Evolutionary conservation across 2,113 vertebrate species (phyloP), one percentile per base, ranked within the genome.

Genomic region (Atlantisia rogersi): DNA sequence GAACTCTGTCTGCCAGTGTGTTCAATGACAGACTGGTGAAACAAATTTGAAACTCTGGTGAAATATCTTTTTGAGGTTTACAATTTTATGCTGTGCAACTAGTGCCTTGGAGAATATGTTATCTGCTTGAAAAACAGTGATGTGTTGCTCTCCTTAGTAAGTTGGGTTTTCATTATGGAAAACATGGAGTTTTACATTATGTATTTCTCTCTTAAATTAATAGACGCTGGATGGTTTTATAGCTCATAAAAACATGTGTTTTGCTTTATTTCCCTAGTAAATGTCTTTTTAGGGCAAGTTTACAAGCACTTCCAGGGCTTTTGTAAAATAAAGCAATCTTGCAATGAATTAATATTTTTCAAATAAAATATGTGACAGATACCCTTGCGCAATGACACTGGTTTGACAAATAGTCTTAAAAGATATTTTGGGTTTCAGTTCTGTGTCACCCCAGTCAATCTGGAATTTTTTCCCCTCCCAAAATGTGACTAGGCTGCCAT

Each of bases 141-240:
- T 42, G 7, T 65, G 14, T 63, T 89, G 37, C 46, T 92, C 46
- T 92, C 9, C 25, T 91, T 74, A 93, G 50, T 42, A 79, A 82
- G 5, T 35, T 75, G 19, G 4, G 7, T 35, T 76, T 74, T 85
- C 6, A 0, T 64, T 82, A 39, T 42, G 16, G 35, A 91, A 92
- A 90, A 42, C 25, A 32, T 17, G 25, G 52, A 48, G 22, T 91
- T 71, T 26, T 39, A n/a, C 32, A 83, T 80, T n/a, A 76, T 48
- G 15, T 68, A 70, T 73, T 82, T 94, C 10, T 86, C 21, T 42
- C 60, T 79, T 86, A 89, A 89, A 60, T 82, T 4, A 94, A 78
- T 93, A 69, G 37, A 79, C 65, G 39, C 10, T 82, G 62, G 74
- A 75, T 92, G 59, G 31, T 48, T 97, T 94, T 92, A 75, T 86